A percentile compares a stretch with the other conserved stretches of the same genome.
phyloP scores from a whole-genome alignment of 2,113 vertebrate genomes.

The Oncorhynchus nerka region DNA sequence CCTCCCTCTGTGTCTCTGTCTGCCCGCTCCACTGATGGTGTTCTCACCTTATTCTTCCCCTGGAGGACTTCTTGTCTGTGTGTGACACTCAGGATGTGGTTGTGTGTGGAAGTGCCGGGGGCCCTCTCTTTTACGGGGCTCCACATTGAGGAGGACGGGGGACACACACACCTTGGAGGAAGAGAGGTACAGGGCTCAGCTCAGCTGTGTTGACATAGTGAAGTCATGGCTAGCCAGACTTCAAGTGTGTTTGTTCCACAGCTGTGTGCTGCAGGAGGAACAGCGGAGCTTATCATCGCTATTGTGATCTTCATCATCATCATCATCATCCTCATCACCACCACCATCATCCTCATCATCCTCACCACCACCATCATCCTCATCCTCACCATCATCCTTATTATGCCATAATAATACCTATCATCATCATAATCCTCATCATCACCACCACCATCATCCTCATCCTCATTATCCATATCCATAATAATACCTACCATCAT shows the following conservation, averaged over 20 bases:
- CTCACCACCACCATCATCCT: no score
- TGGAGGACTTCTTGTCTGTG: slow-evolving; percentile 82
- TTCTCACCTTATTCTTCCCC: slow-evolving; percentile 89
- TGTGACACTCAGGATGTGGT: slow-evolving; percentile 78
- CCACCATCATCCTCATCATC: no score
- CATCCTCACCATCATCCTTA: no score
- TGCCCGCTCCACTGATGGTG: background rate
- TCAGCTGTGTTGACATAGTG: slow-evolving; percentile 70
- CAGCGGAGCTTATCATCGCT: slow-evolving; percentile 37
- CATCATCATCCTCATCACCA: no score
- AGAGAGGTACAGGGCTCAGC: slow-evolving; percentile 31
- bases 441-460: no score
- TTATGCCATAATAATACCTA: no score
- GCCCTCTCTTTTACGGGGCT: slow-evolving; percentile 55
- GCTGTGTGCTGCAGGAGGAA: slow-evolving; percentile 60
- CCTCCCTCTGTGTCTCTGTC: background rate
- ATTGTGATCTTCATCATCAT: no score
- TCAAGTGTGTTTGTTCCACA: slow-evolving; percentile 40
- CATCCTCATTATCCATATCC: no score
- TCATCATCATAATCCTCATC: no score
- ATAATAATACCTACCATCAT: no score
- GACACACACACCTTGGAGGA: slow-evolving; percentile 68
- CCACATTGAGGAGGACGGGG: slow-evolving; percentile 63
- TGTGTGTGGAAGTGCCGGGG: slow-evolving; percentile 72
- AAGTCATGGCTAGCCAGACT: slow-evolving; percentile 17